These are phyloP conservation scores for Vireo altiloquus DNA, from an alignment of 2,113 vertebrate genomes.

Conservation along the genomic window DNA sequence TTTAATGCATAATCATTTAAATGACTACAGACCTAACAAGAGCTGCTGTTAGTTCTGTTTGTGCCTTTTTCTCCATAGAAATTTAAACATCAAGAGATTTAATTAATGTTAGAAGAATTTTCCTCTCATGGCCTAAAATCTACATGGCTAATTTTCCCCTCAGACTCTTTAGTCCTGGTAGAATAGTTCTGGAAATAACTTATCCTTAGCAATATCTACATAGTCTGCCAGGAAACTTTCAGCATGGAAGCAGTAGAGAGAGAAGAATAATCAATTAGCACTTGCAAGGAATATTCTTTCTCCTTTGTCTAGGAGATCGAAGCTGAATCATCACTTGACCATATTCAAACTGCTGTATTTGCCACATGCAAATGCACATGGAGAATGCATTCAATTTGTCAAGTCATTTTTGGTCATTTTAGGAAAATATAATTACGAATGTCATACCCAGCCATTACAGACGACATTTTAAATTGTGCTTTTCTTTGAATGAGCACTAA, in stretches of 20 bases:
- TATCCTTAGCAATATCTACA: conserved; percentile 33
- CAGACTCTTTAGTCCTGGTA: conserved; percentile 62
- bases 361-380: neutral
- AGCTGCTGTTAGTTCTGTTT: conserved; percentile 47
- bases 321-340: neutral
- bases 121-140: conserved; percentile 65
- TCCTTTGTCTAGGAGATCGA: neutral
- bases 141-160: conserved; percentile 68
- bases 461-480: neutral
- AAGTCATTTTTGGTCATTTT: conserved; percentile 22
- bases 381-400: neutral
- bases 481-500: neutral
- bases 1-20: conserved; percentile 58
- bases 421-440: conserved; percentile 3
- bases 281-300: neutral
- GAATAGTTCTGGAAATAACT: conserved; percentile 30
- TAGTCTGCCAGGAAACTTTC: conserved; percentile 4
- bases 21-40: conserved; percentile 67
- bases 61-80: conserved; percentile 39
- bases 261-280: conserved; percentile 38
- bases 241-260: neutral
- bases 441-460: neutral
- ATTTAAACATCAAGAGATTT: conserved; percentile 66
- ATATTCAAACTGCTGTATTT: neutral
- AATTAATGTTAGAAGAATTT: conserved; percentile 76